These are phyloP conservation scores for Pachyseris speciosa DNA, from an alignment of 64 coral and sea anemone species.

Conservation along the genomic window DNA sequence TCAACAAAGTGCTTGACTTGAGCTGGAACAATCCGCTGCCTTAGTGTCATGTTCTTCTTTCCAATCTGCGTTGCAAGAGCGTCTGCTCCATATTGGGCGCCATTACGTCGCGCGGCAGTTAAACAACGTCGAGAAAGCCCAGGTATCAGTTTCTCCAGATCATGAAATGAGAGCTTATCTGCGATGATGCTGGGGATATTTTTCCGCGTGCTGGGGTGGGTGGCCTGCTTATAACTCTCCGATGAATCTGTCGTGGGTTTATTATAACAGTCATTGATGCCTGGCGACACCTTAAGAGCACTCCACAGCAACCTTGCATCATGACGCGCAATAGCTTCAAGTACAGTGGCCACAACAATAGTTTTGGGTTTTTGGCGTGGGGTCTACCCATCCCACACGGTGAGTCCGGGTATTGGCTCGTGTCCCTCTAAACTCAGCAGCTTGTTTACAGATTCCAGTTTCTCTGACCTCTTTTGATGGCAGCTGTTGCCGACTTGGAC, in stretches of 20 bases:
- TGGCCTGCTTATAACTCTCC: constrained; percentile 35
- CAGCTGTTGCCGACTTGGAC: no score
- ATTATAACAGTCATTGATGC: constrained; percentile 20
- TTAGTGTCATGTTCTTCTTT: not conserved
- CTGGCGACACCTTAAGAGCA: constrained; percentile 18
- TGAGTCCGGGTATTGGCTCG: constrained; percentile 2
- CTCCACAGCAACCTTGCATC: constrained; percentile 52
- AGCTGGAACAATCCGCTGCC: constrained; percentile 21
- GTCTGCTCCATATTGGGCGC: not conserved
- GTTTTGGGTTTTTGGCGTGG: constrained; percentile 37
- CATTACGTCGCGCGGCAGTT: not conserved
- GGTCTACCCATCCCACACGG: not conserved
- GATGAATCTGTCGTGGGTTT: not conserved
- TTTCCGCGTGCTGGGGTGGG: constrained; percentile 10
- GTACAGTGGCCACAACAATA: constrained; percentile 18
- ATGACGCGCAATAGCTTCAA: constrained; percentile 34
- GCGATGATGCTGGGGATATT: constrained; percentile 32
- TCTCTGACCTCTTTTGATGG: no score
- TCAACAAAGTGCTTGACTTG: constrained; percentile 29
- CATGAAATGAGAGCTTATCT: constrained; percentile 33
- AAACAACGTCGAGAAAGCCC: constrained; percentile 32
- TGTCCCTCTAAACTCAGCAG: constrained; percentile 22
- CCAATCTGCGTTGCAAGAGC: not conserved
- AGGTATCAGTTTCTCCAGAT: constrained; percentile 2
- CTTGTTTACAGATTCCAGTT: constrained; percentile 29